Conservation (phyloP, 2,888 invertebrate genomes). For the Idaea straminata region DNA sequence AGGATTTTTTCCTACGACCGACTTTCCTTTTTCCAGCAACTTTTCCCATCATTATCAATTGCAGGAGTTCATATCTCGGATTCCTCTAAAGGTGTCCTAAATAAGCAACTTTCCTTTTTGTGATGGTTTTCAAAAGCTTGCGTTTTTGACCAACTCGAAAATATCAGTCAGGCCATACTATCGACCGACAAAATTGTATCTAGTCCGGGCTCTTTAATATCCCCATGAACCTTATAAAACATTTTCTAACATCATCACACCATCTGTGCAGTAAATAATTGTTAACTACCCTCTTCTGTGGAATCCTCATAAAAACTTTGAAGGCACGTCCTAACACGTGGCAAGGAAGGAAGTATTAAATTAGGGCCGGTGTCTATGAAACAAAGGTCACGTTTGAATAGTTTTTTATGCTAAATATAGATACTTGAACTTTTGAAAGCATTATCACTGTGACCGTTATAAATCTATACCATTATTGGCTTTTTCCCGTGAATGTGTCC, state of each 20-base stretch:
- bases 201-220: neutral
- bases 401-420: neutral
- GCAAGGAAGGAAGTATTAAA: slow-evolving; percentile 59
- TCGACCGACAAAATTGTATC: neutral
- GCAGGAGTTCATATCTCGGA: no score
- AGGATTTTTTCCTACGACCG: no score
- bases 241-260: neutral
- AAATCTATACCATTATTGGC: neutral
- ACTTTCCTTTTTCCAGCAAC: no score
- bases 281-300: neutral
- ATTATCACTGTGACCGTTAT: neutral
- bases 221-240: neutral
- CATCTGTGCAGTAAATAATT: neutral
- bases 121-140: no score
- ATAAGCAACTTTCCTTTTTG: no score
- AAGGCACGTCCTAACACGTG: slow-evolving; percentile 46
- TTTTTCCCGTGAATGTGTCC: neutral
- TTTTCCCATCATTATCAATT: no score
- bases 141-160: no score
- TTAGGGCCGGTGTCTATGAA: slow-evolving; percentile 43
- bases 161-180: neutral
- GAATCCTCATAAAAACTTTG: neutral
- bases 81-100: no score
- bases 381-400: neutral
- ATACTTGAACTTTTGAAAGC: neutral